Percentiles rank a stretch among this genome's conserved stretches.
These are phyloP conservation scores for Agrochola lychnidis DNA, from an alignment of 2,888 invertebrate genomes.

Conservation along the genomic window DNA sequence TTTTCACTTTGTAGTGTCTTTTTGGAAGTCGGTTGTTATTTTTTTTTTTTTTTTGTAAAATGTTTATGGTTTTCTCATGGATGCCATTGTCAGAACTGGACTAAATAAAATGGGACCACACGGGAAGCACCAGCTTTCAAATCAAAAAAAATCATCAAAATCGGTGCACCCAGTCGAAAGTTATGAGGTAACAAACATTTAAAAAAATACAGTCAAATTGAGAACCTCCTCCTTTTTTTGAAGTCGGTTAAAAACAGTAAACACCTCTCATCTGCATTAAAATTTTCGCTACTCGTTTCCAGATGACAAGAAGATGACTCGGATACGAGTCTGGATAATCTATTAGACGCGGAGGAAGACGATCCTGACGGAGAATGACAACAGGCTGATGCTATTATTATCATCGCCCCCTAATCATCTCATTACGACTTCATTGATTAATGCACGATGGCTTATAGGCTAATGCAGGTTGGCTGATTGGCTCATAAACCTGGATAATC, in stretches of 20 bases:
- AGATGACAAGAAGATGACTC: constrained; percentile 90
- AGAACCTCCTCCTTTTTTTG: too few relatives aligned
- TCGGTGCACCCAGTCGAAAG: too few relatives aligned
- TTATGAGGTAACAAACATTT: too few relatives aligned
- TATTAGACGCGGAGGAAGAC: constrained; percentile 85
- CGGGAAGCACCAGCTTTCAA: too few relatives aligned
- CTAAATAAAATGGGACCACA: too few relatives aligned
- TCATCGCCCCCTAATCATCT: constrained; percentile 73
- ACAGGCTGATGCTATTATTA: constrained; percentile 75
- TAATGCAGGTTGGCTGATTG: constrained; percentile 14
- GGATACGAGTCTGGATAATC: constrained; percentile 89
- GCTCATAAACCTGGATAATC: constrained; percentile 24
- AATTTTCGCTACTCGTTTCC: constrained; percentile 51
- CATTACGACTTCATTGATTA: constrained; percentile 22
- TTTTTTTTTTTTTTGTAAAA: too few relatives aligned
- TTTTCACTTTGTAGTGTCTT: too few relatives aligned
- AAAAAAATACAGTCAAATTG: too few relatives aligned
- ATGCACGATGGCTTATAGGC: constrained; percentile 13
- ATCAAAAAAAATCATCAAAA: too few relatives aligned
- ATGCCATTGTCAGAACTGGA: too few relatives aligned
- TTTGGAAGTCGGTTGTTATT: too few relatives aligned
- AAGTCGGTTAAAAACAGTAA: neutral
- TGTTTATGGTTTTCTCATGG: too few relatives aligned
- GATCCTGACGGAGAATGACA: constrained; percentile 85
- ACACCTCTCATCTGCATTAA: neutral